Evolutionary conservation across 2,888 invertebrate species (phyloP).

Genomic region (Erpobdella octoculata): DNA sequence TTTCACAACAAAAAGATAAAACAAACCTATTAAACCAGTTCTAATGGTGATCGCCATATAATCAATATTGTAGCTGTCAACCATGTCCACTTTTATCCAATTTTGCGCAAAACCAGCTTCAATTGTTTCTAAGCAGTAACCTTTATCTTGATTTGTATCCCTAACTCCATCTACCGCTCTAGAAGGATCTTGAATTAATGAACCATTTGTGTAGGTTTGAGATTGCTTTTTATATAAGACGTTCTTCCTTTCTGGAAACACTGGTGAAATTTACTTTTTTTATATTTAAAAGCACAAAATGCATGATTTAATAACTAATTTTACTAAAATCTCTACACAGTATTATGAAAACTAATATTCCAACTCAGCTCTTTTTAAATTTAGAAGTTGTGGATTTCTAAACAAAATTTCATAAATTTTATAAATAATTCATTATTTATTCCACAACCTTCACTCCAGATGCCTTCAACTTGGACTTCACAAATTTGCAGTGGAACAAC

Average conservation of each 20-base stretch:
- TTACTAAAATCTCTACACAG: too few relatives aligned
- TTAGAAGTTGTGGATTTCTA: background rate
- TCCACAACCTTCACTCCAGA: background rate
- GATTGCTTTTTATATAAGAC: background rate
- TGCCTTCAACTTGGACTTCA: background rate
- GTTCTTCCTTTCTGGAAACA: background rate
- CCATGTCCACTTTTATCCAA: background rate
- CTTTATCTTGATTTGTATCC: background rate
- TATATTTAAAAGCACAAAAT: too few relatives aligned
- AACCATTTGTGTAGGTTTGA: background rate
- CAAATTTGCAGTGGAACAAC: background rate
- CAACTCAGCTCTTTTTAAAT: too few relatives aligned
- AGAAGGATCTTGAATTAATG: background rate
- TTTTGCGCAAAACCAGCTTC: background rate
- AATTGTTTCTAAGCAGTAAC: background rate
- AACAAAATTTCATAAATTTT: background rate
- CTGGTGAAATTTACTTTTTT: too few relatives aligned
- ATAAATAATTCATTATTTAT: background rate
- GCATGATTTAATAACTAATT: too few relatives aligned
- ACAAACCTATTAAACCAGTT: background rate
- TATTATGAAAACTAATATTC: too few relatives aligned
- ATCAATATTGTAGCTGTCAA: background rate
- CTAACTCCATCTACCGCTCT: background rate
- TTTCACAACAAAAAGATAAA: too few relatives aligned
- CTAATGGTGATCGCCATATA: background rate